These are phyloP conservation scores for Malurus elegans DNA, from an alignment of 2,113 vertebrate genomes.

Conservation along the genomic window DNA sequence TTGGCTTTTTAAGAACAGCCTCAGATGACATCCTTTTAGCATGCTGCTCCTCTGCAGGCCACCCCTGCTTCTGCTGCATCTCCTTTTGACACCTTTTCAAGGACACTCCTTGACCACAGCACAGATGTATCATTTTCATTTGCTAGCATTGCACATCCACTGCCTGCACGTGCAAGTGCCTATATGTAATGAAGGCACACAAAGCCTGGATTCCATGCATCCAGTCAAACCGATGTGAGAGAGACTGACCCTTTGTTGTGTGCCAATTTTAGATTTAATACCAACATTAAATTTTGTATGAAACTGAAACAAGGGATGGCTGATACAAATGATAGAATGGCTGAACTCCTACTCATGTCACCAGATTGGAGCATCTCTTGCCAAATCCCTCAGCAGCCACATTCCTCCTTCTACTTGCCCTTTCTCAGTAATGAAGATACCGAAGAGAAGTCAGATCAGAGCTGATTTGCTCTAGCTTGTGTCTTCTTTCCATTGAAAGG, in stretches of 20 bases:
- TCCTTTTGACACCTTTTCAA: background rate
- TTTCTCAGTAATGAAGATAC: background rate
- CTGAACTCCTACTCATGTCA: background rate
- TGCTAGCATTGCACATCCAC: background rate
- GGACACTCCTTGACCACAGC: background rate
- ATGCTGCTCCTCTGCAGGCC: background rate
- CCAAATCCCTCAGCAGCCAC: background rate
- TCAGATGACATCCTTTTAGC: background rate
- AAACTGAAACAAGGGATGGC: background rate
- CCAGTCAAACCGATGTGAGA: rapidly evolving
- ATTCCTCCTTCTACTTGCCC: background rate
- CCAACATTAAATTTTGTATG: background rate
- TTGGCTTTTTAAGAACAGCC: background rate
- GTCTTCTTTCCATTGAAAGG: background rate
- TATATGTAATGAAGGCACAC: background rate
- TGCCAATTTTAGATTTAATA: background rate
- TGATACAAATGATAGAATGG: background rate
- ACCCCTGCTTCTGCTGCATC: background rate
- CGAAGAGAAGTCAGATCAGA: background rate
- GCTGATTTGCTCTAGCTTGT: background rate
- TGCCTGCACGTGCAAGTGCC: background rate
- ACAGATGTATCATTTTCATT: background rate
- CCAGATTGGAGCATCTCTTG: background rate
- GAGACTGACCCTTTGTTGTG: background rate
- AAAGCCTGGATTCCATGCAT: background rate